phyloP scores from a whole-genome alignment of 2,797 vertebrate genomes.

The Gephyroberyx darwinii region DNA sequence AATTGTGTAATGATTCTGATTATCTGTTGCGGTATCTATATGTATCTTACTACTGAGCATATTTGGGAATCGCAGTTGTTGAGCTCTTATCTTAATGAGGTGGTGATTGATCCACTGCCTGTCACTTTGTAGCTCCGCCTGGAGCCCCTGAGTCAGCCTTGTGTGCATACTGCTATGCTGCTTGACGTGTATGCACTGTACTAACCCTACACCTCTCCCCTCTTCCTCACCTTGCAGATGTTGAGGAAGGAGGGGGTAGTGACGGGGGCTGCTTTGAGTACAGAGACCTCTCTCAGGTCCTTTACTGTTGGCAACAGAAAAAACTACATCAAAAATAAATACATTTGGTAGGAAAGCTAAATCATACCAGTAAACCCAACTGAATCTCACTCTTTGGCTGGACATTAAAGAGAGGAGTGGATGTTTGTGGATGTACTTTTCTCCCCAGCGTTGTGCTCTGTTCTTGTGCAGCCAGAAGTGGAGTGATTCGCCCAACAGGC shows the following conservation, averaged over 20 bases:
- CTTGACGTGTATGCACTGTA: conserved; percentile 39
- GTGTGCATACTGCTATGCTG: conserved; percentile 25
- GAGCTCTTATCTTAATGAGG: conserved; percentile 21
- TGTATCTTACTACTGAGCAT: conserved; percentile 1
- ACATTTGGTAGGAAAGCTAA: conserved; percentile 64
- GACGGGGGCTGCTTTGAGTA: conserved; percentile 63
- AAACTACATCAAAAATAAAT: conserved; percentile 64
- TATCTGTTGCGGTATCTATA: conserved; percentile 28
- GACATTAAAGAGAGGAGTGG: conserved; percentile 50
- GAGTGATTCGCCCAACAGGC: neutral
- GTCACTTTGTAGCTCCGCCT: conserved; percentile 5
- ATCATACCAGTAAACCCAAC: conserved; percentile 58
- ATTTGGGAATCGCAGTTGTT: conserved; percentile 4
- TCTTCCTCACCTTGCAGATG: conserved; percentile 62
- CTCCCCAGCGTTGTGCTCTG: conserved; percentile 14
- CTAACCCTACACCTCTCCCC: conserved; percentile 30
- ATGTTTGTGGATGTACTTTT: conserved; percentile 32
- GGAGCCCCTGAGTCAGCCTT: conserved; percentile 13
- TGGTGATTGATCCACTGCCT: conserved; percentile 27
- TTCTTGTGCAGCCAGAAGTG: conserved; percentile 38
- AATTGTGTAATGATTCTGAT: conserved; percentile 30
- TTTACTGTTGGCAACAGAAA: conserved; percentile 59
- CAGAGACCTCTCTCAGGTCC: conserved; percentile 79
- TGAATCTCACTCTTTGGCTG: conserved; percentile 56
- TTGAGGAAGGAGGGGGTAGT: conserved; percentile 46